phyloP scores from a whole-genome alignment of 2,113 vertebrate species.

The Syngnathus floridae region DNA sequence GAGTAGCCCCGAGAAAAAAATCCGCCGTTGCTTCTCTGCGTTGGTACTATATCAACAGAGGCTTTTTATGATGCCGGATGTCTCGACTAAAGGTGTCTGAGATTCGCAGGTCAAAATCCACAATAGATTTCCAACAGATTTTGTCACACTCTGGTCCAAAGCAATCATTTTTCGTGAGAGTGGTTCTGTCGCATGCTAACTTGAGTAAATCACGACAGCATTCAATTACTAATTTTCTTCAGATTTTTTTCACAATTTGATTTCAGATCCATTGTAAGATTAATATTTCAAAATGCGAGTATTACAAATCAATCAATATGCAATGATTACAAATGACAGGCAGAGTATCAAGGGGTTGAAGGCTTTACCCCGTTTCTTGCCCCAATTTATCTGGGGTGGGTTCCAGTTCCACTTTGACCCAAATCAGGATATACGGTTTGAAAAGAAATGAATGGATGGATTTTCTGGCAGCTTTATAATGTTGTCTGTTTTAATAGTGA shows the following conservation, averaged over 20 bases:
- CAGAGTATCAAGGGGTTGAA: no score
- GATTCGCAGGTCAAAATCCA: neutral
- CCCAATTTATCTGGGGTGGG: no score
- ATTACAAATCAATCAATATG: no score
- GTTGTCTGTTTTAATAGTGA: neutral
- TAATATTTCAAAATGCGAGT: no score
- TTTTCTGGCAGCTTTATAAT: neutral
- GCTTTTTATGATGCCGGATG: neutral
- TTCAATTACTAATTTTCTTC: neutral
- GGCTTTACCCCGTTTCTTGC: no score
- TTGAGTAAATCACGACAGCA: neutral
- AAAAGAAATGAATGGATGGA: neutral
- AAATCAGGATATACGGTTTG: neutral
- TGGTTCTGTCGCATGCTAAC: neutral
- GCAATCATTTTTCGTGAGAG: neutral
- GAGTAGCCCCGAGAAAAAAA: conserved; percentile 15
- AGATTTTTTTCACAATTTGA: no score
- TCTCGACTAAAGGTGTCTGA: neutral
- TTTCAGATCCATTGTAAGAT: no score
- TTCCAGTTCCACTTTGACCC: no score
- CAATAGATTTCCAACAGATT: neutral
- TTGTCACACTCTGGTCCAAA: neutral
- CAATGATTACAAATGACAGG: no score
- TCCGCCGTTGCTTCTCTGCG: conserved; percentile 23
- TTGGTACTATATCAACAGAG: neutral